Evolutionary conservation across 2,888 invertebrate species (phyloP).

Genomic region (Drosophila meridionalis): DNA sequence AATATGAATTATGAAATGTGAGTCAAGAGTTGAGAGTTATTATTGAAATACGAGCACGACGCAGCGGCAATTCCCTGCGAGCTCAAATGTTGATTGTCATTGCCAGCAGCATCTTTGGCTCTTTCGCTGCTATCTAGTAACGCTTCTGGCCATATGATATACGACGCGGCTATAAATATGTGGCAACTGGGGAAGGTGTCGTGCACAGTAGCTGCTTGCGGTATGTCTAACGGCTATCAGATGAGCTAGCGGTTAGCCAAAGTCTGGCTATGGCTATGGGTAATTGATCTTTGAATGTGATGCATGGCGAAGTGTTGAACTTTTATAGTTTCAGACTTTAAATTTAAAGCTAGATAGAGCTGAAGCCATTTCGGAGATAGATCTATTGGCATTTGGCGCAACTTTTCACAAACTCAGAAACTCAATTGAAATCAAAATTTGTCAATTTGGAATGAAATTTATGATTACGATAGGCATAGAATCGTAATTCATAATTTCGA

Average conservation of each 20-base stretch:
- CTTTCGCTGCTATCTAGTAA: conserved; percentile 19
- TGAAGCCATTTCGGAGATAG: neutral
- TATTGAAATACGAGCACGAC: conserved; percentile 61
- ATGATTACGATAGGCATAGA: conserved; percentile 14
- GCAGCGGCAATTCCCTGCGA: conserved; percentile 16
- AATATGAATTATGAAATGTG: conserved; percentile 75
- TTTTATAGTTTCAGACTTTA: neutral
- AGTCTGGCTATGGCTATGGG: neutral
- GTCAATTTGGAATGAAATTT: conserved; percentile 26
- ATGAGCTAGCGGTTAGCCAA: conserved; percentile 11
- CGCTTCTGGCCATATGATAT: conserved; percentile 40
- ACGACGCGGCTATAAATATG: conserved; percentile 30
- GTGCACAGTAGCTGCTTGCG: conserved; percentile 46
- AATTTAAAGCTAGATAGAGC: neutral
- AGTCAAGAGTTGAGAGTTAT: conserved; percentile 57
- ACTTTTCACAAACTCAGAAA: neutral
- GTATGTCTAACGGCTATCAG: conserved; percentile 20
- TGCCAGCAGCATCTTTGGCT: conserved; percentile 32
- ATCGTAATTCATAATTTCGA: conserved; percentile 33
- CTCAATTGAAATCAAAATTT: conserved; percentile 20
- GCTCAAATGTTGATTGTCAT: conserved; percentile 47
- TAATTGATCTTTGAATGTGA: conserved; percentile 15
- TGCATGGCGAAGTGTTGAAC: neutral
- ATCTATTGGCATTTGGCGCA: neutral
- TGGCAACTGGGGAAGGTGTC: conserved; percentile 29